phyloP scores from a whole-genome alignment of 2,888 invertebrate genomes.

The Cosmia trapezina region DNA sequence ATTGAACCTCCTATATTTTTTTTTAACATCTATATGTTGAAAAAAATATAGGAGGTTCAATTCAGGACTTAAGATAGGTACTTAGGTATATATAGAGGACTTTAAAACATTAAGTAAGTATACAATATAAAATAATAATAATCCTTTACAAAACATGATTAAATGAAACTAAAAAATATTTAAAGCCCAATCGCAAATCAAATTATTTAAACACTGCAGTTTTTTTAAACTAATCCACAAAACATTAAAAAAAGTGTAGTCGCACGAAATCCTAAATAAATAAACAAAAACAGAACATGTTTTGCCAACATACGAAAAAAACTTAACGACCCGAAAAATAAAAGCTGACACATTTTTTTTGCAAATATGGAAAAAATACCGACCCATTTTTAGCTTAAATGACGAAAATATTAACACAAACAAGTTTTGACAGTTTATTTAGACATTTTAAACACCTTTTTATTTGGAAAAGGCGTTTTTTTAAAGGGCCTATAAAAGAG shows the following conservation, averaged over 20 bases:
- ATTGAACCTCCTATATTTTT: too few species aligned
- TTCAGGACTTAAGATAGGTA: too few species aligned
- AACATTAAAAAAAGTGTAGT: not conserved
- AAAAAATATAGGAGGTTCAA: not conserved
- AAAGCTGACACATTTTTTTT: constrained; percentile 20
- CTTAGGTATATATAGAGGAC: too few species aligned
- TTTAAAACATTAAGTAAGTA: not conserved
- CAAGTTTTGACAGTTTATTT: constrained; percentile 41
- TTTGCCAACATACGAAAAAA: constrained; percentile 46
- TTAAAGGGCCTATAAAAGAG: constrained; percentile 73
- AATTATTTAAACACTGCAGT: not conserved
- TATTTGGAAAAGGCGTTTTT: constrained; percentile 60
- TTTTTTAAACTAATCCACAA: constrained; percentile 1
- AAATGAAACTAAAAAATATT: too few species aligned
- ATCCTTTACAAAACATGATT: not conserved
- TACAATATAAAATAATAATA: not conserved
- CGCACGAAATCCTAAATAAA: constrained; percentile 29
- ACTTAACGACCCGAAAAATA: constrained; percentile 23
- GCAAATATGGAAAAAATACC: constrained; percentile 21
- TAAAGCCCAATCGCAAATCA: too few species aligned
- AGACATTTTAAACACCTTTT: constrained; percentile 44
- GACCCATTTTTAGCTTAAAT: constrained; percentile 3
- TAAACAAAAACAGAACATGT: constrained; percentile 11
- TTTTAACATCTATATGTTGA: not conserved
- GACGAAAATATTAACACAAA: constrained; percentile 16